phyloP scores from a whole-genome alignment of 2,888 invertebrate species.

The Metallyticus violacea region DNA sequence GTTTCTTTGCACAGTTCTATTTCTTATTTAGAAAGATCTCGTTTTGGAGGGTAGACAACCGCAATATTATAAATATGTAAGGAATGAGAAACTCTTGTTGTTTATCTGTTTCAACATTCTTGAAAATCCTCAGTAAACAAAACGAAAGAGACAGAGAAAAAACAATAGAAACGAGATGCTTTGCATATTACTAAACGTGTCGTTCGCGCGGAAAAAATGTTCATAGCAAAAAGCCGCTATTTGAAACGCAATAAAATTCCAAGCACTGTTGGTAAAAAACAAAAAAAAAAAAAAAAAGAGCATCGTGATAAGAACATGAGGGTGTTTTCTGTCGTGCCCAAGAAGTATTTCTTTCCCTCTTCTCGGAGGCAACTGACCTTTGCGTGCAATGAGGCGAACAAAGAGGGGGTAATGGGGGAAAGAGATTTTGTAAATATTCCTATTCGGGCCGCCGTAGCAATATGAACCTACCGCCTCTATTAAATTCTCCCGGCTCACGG shows the following conservation, averaged over 20 bases:
- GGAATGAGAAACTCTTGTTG: no score
- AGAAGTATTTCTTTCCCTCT: not conserved
- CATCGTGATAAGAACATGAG: not conserved
- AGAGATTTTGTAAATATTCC: not conserved
- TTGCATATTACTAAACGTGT: not conserved
- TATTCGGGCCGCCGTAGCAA: not conserved
- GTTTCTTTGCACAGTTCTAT: no score
- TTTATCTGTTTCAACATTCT: not conserved
- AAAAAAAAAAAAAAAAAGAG: no score
- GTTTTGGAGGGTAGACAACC: not conserved
- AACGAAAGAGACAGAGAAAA: not conserved
- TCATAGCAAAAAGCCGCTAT: not conserved
- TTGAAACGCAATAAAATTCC: not conserved
- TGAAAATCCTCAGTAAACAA: not conserved
- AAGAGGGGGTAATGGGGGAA: not conserved
- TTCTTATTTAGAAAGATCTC: no score
- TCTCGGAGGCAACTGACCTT: not conserved
- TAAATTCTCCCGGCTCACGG: slow-evolving; percentile 37
- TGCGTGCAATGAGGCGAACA: not conserved
- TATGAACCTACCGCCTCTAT: slow-evolving; percentile 28
- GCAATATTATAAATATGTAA: not conserved
- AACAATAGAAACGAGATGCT: not conserved
- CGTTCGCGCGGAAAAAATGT: not conserved
- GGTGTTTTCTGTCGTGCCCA: not conserved
- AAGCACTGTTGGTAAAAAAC: no score